Evolutionary conservation across 2,888 invertebrate species (phyloP), one percentile per base, ranked within the genome.

Genomic region (Torymus texanus): DNA sequence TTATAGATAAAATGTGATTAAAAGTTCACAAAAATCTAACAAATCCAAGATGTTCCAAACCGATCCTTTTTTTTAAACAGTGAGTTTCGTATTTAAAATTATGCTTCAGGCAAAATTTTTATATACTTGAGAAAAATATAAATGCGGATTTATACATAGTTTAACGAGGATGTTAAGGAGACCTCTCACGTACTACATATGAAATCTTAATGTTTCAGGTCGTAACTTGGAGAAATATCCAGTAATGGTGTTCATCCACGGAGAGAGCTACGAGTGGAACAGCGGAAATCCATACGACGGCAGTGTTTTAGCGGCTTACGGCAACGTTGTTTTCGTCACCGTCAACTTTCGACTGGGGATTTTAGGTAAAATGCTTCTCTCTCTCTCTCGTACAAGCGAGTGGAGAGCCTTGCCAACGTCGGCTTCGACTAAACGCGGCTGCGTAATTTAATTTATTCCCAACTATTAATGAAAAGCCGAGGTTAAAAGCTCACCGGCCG

Each of bases 261-360:
- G 98, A 0, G 98, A 98, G 89, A 97, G 97, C 0, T 98, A 97
- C 90, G 97, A 98, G 88, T 98, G 97, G 96, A 97, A 97, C 88
- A 97, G 98, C 50, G 99, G 98, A 81, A 98, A 98, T 91, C 95
- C 98, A 0, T 99, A 98, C 91, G 99, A 99, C 89, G 98, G 98
- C 14, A 95, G 96, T 82, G 95, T 98, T 65, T 91, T 99, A 83
- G 95, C 99, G 16, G 95, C 97, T 80, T 97, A 97, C 88, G 98
- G 96, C n/a, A 94, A 95, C 86, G 93, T 96, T 63, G 94, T 97
- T 91, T 96, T 97, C 73, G 94, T 97, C 75, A 97, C 97, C 1
- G 91, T 97, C 79, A 97, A 97, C 91, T 97, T 94, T 88, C 93
- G 97, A 58, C 92, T 97, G 14, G 96, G 96, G 14, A 94, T 96